Evolutionary conservation across 2,888 invertebrate species (phyloP).

Genomic region (Drosophila pseudotakahashii): DNA sequence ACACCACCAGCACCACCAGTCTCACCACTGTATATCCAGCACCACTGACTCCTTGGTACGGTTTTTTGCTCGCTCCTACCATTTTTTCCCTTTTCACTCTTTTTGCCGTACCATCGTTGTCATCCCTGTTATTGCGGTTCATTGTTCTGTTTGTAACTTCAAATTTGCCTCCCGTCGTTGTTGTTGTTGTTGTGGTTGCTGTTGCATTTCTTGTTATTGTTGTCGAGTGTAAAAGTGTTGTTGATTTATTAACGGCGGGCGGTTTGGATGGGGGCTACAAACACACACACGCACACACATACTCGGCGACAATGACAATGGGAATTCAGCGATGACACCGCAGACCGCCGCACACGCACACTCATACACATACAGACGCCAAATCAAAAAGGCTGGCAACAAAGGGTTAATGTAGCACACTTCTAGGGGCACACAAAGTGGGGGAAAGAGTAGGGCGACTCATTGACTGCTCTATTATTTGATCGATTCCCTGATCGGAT

Average conservation of each 20-base stretch:
- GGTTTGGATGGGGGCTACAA: conserved; percentile 18
- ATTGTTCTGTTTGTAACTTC: conserved; percentile 66
- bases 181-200: conserved; percentile 31
- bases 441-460: not conserved
- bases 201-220: conserved; percentile 44
- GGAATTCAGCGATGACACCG: conserved; percentile 25
- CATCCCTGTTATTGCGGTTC: conserved; percentile 70
- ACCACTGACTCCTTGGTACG: conserved; percentile 20
- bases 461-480: conserved; percentile 7
- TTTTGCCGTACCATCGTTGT: conserved; percentile 41
- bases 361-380: conserved; percentile 6
- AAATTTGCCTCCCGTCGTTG: conserved; percentile 61
- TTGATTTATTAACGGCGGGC: conserved; percentile 81
- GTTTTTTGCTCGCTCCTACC: conserved; percentile 28
- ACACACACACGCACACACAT: not conserved
- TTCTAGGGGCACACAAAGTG: conserved; percentile 12
- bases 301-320: conserved; percentile 61
- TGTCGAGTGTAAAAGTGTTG: conserved; percentile 73
- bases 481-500: not conserved
- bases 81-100: not conserved
- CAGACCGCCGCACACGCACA: conserved; percentile 35
- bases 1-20: conserved; percentile 12
- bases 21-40: conserved; percentile 14
- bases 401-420: conserved; percentile 62
- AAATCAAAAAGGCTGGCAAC: conserved; percentile 64